Percentiles rank a stretch among this genome's conserved stretches.
Conservation (phyloP, 2,797 vertebrate species). For the Phoebastria nigripes region DNA sequence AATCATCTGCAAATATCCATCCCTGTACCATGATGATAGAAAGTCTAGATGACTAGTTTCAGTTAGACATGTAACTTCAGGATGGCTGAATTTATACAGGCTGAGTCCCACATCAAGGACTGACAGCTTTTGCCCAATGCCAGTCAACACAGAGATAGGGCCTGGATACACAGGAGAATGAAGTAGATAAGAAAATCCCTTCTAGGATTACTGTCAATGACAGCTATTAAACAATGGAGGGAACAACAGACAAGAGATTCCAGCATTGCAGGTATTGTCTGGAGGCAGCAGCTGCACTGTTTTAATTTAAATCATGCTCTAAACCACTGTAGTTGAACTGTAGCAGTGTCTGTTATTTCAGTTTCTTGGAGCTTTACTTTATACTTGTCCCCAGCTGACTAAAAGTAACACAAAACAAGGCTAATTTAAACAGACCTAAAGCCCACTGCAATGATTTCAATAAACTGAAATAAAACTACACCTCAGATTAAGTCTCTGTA, state of each 20-base stretch:
- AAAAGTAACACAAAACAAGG: constrained; percentile 9
- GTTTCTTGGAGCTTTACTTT: not conserved
- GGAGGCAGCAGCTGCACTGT: not conserved
- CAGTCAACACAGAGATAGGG: not conserved
- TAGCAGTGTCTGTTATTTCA: not conserved
- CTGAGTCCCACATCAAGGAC: not conserved
- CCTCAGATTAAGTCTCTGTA: not conserved
- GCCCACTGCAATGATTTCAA: not conserved
- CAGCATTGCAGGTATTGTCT: not conserved
- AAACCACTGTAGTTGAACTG: not conserved
- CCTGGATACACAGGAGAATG: not conserved
- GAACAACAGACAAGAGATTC: not conserved
- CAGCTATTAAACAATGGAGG: constrained; percentile 6
- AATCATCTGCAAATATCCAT: not conserved
- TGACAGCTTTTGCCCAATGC: constrained; percentile 4
- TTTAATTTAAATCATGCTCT: constrained; percentile 32
- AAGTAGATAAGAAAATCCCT: constrained; percentile 23
- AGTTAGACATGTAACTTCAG: not conserved
- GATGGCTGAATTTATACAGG: not conserved
- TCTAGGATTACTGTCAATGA: constrained; percentile 20
- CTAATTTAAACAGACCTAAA: constrained; percentile 25
- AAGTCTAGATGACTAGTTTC: not conserved
- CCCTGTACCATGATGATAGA: not conserved
- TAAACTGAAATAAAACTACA: constrained; percentile 30
- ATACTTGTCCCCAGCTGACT: not conserved